These are phyloP conservation scores for Phylloscopus whistleri DNA, from an alignment of 2,113 vertebrate species.

Conservation along the genomic window DNA sequence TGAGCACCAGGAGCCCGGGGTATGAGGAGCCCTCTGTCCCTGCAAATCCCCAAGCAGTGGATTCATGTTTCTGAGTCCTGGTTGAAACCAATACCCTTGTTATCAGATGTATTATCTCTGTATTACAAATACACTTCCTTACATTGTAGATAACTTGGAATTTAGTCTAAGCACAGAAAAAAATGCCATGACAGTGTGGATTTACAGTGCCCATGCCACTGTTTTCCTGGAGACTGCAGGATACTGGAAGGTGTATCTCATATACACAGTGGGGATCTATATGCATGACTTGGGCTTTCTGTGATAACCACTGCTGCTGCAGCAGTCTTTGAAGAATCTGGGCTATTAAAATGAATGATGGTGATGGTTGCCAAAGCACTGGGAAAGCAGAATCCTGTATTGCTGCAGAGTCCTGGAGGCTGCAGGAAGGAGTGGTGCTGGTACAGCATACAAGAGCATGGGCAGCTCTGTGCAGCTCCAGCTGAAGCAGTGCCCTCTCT, in stretches of 20 bases:
- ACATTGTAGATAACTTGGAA: not conserved
- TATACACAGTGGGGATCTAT: not conserved
- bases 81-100: not conserved
- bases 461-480: not conserved
- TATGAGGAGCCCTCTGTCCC: not conserved
- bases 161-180: not conserved
- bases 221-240: not conserved
- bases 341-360: constrained; percentile 8
- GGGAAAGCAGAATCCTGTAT: not conserved
- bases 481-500: not conserved
- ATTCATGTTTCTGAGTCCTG: not conserved
- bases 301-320: not conserved
- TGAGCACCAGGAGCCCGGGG: fast-evolving
- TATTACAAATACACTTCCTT: not conserved
- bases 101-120: not conserved
- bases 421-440: not conserved
- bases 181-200: not conserved
- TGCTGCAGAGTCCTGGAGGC: not conserved
- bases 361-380: not conserved
- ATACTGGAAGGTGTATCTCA: not conserved
- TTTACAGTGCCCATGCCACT: not conserved
- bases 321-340: not conserved
- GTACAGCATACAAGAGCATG: fast-evolving
- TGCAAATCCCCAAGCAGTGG: not conserved
- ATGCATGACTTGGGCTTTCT: not conserved